A percentile compares a stretch with the other conserved stretches of the same genome.
Evolutionary conservation across 2,113 vertebrate species (phyloP).

Genomic region (Sterrhoptilus dennistouni): DNA sequence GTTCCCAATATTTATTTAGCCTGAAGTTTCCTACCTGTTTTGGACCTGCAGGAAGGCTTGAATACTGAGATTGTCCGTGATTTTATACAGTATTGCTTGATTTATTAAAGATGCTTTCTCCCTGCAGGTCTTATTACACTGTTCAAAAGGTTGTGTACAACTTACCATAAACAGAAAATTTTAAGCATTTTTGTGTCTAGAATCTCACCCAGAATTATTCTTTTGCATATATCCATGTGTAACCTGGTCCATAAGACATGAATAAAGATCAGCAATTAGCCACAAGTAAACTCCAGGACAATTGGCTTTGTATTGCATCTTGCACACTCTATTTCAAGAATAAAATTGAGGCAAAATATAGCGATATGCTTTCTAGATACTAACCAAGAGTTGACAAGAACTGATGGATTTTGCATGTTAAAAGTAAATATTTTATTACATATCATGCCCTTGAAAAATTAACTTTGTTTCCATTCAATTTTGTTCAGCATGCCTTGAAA

Average conservation of each 20-base stretch:
- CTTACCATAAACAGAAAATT: neutral
- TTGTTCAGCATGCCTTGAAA: slow-evolving; percentile 49
- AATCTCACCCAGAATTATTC: neutral
- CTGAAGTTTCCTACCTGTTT: neutral
- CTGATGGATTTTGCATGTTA: slow-evolving; percentile 15
- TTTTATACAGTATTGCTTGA: neutral
- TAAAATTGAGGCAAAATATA: neutral
- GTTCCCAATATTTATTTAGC: neutral
- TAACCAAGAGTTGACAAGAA: neutral
- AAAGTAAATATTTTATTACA: slow-evolving; percentile 46
- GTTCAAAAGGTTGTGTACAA: neutral
- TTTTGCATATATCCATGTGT: neutral
- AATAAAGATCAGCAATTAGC: neutral
- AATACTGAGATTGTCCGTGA: neutral
- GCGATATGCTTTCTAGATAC: neutral
- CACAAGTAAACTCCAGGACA: neutral
- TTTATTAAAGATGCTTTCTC: neutral
- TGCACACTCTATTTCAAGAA: neutral
- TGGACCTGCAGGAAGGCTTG: neutral
- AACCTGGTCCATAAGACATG: neutral
- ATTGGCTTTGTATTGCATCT: neutral
- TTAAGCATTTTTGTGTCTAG: neutral
- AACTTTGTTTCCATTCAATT: neutral
- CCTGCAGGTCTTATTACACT: neutral
- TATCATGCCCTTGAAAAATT: slow-evolving; percentile 36